These are phyloP conservation scores for Calidris pugnax DNA, from an alignment of 2,113 vertebrate species.

Conservation along the genomic window DNA sequence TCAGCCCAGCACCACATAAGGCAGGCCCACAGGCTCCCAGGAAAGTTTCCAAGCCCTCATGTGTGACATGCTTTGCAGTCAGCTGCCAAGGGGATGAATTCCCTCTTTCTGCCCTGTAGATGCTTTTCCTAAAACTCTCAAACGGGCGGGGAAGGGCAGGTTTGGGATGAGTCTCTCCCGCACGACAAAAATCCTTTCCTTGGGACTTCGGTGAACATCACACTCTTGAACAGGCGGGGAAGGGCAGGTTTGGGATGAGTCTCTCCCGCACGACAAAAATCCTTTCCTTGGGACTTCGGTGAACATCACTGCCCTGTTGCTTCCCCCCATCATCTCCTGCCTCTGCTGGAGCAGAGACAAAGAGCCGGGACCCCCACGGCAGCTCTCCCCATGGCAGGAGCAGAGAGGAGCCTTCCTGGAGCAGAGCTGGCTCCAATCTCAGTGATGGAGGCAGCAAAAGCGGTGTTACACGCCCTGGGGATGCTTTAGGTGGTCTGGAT, in stretches of 20 bases:
- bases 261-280: background rate
- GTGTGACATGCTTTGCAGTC: background rate
- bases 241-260: background rate
- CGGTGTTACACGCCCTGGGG: background rate
- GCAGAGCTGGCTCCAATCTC: background rate
- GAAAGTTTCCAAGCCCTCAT: background rate
- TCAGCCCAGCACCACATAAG: background rate
- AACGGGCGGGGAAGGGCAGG: background rate
- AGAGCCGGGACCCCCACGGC: background rate
- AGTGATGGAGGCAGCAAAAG: background rate
- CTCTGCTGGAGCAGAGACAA: background rate
- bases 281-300: background rate
- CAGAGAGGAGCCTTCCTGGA: background rate
- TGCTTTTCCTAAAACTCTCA: background rate
- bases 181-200: background rate
- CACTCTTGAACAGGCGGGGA: background rate
- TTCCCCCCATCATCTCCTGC: background rate
- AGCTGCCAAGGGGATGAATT: background rate
- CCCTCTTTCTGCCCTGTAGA: background rate
- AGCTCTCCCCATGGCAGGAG: background rate
- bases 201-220: background rate
- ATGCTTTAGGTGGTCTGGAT: background rate
- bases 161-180: background rate
- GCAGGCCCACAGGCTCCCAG: background rate
- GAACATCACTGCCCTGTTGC: background rate